Percentiles rank a stretch among this genome's conserved stretches.
Evolutionary conservation across 2,113 vertebrate species (phyloP).

Genomic region (Malurus cyaneus): DNA sequence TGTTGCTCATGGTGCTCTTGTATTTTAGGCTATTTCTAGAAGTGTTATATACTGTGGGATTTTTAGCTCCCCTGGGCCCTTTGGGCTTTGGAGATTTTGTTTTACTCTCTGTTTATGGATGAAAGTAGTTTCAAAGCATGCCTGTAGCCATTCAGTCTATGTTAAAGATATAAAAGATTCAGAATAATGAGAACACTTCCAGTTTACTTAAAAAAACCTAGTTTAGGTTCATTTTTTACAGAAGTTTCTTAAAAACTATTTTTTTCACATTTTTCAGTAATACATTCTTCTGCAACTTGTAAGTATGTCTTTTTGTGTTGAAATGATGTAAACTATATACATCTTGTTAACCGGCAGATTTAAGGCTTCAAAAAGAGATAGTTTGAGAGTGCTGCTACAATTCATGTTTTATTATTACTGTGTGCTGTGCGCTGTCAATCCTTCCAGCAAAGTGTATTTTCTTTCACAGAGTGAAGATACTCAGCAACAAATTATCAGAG

Average conservation of each 20-base stretch:
- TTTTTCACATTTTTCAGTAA: background rate
- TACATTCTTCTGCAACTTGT: background rate
- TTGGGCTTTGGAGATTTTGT: background rate
- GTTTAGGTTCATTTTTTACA: background rate
- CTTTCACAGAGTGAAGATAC: constrained; percentile 92
- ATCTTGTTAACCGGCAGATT: background rate
- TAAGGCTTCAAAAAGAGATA: background rate
- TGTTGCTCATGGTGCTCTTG: background rate
- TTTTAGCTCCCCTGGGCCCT: background rate
- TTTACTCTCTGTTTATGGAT: background rate
- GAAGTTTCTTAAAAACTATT: background rate
- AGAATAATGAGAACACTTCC: background rate
- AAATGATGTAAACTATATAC: background rate
- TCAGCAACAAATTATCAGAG: constrained; percentile 97
- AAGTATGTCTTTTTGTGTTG: background rate
- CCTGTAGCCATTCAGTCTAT: background rate
- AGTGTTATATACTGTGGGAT: background rate
- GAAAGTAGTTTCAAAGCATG: background rate
- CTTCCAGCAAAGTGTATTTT: background rate
- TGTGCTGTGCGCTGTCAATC: background rate
- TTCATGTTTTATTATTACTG: background rate
- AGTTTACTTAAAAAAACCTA: background rate
- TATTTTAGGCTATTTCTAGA: background rate
- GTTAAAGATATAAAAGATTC: accelerated
- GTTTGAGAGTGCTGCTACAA: background rate